Evolutionary conservation across 2,797 vertebrate species (phyloP), one percentile per base, ranked within the genome.

Genomic region (Lithobates pipiens): DNA sequence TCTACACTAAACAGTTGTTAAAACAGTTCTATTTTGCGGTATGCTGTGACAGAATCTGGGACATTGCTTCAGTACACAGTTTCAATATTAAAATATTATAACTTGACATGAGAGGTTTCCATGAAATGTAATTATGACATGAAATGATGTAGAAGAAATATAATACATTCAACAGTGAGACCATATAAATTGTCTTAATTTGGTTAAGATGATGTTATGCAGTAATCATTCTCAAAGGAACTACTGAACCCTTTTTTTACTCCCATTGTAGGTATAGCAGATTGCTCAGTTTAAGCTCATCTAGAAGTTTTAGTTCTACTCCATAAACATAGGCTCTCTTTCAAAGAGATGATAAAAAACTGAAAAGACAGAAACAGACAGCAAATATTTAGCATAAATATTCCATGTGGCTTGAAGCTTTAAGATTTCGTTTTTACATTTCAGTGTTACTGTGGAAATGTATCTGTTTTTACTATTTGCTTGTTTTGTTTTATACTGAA

Each of bases 131-230:
- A 36, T 67, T 34, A 69, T 68, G 36, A 18, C 42, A 36, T 76
- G 61, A 74, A 39, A 71, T 80, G 57, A 67, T 74, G 36, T 25
- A 44, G 39, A 39, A 42, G 73, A 68, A 83, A 76, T 44, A 21
- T 23, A 76, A 76, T 76, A 76, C 61, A 11, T 50, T 76, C 15
- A 42, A 34, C 73, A 76, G 69, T 46, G 34, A 50, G 29, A 46
- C 21, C 57, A n/a, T 21, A 36, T 76, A 23, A 9, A 10, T 46
- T n/a, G 25, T 54, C 42, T n/a, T 80, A 71, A 80, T 34, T 27
- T 80, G 32, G 39, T 69, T 32, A 69, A 18, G 54, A 6, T 80
- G 27, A 70, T 44, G 23, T 70, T 34, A 16, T 70, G 29, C 44
- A 70, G 67, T 11, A 80, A 18, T 36, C 61, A 36, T 54, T 29